Evolutionary conservation across 2,888 invertebrate genomes (phyloP).

Genomic region (Caprella mutica): DNA sequence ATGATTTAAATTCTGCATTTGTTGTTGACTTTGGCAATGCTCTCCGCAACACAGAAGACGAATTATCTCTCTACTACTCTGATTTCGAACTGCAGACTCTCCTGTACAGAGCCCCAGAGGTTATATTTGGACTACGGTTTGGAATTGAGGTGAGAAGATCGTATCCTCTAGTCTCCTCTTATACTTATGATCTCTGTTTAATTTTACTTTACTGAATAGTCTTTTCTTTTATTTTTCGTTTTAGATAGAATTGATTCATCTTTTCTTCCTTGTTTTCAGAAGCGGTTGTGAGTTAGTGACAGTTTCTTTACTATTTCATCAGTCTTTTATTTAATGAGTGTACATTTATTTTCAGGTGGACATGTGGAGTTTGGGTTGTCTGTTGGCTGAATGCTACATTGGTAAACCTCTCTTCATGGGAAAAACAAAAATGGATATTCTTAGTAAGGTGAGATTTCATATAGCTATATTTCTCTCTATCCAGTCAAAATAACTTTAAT

Average conservation of each 20-base stretch:
- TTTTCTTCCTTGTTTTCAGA: too few species aligned
- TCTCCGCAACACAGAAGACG: conserved; percentile 32
- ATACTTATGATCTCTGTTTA: too few species aligned
- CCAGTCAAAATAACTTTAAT: too few species aligned
- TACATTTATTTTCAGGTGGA: conserved; percentile 22
- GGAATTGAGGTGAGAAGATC: conserved; percentile 31
- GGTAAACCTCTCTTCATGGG: conserved; percentile 34
- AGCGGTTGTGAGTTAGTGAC: background rate
- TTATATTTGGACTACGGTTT: conserved; percentile 33
- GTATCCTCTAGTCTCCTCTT: too few species aligned
- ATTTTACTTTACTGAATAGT: too few species aligned
- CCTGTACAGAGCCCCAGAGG: conserved; percentile 33
- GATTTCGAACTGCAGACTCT: conserved; percentile 33
- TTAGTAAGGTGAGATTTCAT: conserved; percentile 26
- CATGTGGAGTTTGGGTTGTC: conserved; percentile 33
- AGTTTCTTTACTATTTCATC: background rate
- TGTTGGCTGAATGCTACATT: conserved; percentile 32
- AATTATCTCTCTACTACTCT: conserved; percentile 32
- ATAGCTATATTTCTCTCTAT: too few species aligned
- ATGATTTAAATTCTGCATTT: conserved; percentile 27
- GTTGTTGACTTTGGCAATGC: conserved; percentile 34
- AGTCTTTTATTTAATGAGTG: too few species aligned
- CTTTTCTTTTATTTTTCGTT: too few species aligned
- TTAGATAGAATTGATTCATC: too few species aligned
- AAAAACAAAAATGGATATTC: conserved; percentile 32